Base-by-base conservation (phyloP, 1,140 invertebrate species). In the Temnothorax curvispinosus region DNA sequence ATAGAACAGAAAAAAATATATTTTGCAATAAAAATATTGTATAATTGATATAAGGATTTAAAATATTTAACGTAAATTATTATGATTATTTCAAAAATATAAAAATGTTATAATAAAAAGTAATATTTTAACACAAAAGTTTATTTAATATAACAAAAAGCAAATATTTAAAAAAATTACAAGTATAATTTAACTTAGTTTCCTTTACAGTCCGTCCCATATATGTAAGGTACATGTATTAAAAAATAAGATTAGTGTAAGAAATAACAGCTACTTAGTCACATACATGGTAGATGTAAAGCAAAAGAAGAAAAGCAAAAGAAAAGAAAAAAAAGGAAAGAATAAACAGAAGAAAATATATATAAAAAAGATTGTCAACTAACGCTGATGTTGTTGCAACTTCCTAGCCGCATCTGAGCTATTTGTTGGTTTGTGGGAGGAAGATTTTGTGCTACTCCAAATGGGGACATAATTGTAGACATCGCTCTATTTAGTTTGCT, bases 391-490 rank as follows among this genome's bases (percentile, higher is more conserved):
- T 98, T 98, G 92, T 97, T 98, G 93, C 97, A 98, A 94, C 97
- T 98, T 84, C 97, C 97, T 87, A 98, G 96, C 92, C 97, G 96
- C 97, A 98, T 98, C 95, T 98, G 97, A 44, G 97, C 97, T 85
- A 98, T 95, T 94, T 97, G 97, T 32, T 97, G 94, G 64, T 94
- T 97, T 52, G 96, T 96, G 27, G 97, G 97, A 85, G 97, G 97
- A 65, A 98, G 95, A 90, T 97, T 98, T 81, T 97, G 97, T 13
- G 97, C 97, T 89, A 97, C 97, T 76, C 97, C 97, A 95, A 98
- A 98, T 8, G 98, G 98, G 89, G 98, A 98, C 97, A 99, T 98
- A 96, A 98, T 97, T n/a, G 98, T 98, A 13, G 98, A 99, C 93
- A 99, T 97, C 4, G 99, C 98, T 74, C 98, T 96, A 95, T 99